phyloP scores from a whole-genome alignment of 1,140 invertebrate genomes.

The Solen grandis region DNA sequence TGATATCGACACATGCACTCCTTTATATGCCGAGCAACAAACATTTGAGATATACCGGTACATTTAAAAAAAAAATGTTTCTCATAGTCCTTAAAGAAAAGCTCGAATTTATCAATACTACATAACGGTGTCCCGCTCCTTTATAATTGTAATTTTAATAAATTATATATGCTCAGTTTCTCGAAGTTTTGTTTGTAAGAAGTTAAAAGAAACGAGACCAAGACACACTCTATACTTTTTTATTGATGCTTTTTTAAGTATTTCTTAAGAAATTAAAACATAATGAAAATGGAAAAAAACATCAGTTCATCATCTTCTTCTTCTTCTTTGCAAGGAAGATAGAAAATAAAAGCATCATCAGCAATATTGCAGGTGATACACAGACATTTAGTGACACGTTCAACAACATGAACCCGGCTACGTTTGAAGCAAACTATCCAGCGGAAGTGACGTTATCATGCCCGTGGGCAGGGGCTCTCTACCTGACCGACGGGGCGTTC shows the following conservation, averaged over 20 bases:
- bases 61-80: too few relatives aligned
- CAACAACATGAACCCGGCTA: neutral
- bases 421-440: slow-evolving; percentile 29
- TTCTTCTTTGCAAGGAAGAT: too few relatives aligned
- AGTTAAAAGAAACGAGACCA: neutral
- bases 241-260: neutral
- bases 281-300: neutral
- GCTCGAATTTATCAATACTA: too few relatives aligned
- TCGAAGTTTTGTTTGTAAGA: neutral
- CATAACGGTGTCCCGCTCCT: too few relatives aligned
- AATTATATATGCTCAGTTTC: too few relatives aligned
- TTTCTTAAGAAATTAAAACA: neutral
- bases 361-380: slow-evolving; percentile 21
- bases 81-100: too few relatives aligned
- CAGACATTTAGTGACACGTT: slow-evolving; percentile 6
- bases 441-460: slow-evolving; percentile 8
- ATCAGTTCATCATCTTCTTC: too few relatives aligned
- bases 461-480: neutral
- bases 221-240: neutral
- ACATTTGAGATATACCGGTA: too few relatives aligned
- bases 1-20: too few relatives aligned
- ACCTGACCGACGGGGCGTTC: slow-evolving; percentile 12
- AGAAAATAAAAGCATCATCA: neutral
- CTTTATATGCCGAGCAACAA: too few relatives aligned
- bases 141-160: too few relatives aligned